Conservation (phyloP, 1,140 invertebrate species). For the Lanistes nyassanus region DNA sequence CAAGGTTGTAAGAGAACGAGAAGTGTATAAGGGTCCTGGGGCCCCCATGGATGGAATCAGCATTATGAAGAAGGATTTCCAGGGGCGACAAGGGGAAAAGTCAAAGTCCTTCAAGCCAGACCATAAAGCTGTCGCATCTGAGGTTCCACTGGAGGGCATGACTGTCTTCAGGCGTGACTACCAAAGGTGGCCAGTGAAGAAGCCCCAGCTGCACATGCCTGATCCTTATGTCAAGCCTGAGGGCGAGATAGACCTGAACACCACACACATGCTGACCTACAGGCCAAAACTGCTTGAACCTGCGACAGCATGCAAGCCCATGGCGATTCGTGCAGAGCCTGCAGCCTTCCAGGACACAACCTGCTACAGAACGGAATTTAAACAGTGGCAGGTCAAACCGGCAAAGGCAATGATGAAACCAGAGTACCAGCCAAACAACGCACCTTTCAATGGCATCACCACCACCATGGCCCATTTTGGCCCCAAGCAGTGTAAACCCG, state of each 20-base stretch:
- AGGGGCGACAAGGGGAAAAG: slow-evolving; percentile 44
- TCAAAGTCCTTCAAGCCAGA: slow-evolving; percentile 55
- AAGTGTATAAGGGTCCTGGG: slow-evolving; percentile 47
- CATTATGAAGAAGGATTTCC: slow-evolving; percentile 62
- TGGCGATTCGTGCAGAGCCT: slow-evolving; percentile 32
- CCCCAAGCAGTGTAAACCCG: slow-evolving; percentile 38
- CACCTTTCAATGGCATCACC: slow-evolving; percentile 63
- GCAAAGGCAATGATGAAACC: slow-evolving; percentile 39
- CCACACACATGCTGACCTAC: slow-evolving; percentile 58
- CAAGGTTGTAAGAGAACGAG: slow-evolving; percentile 42
- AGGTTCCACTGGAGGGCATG: slow-evolving; percentile 58
- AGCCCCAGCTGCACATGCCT: slow-evolving; percentile 51
- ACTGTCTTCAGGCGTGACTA: slow-evolving; percentile 65
- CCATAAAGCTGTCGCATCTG: slow-evolving; percentile 49
- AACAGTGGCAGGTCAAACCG: slow-evolving; percentile 54
- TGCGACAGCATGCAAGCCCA: slow-evolving; percentile 42
- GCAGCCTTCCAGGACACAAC: slow-evolving; percentile 62
- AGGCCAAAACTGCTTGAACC: slow-evolving; percentile 46
- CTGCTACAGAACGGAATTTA: slow-evolving; percentile 62
- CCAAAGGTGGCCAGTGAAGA: slow-evolving; percentile 58
- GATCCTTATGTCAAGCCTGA: slow-evolving; percentile 59
- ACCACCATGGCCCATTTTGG: slow-evolving; percentile 63
- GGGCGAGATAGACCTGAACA: slow-evolving; percentile 64
- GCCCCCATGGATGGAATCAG: slow-evolving; percentile 61
- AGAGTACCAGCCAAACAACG: slow-evolving; percentile 57